Base-by-base conservation (phyloP, 2,113 vertebrate genomes). In the Tringa solitaria region DNA sequence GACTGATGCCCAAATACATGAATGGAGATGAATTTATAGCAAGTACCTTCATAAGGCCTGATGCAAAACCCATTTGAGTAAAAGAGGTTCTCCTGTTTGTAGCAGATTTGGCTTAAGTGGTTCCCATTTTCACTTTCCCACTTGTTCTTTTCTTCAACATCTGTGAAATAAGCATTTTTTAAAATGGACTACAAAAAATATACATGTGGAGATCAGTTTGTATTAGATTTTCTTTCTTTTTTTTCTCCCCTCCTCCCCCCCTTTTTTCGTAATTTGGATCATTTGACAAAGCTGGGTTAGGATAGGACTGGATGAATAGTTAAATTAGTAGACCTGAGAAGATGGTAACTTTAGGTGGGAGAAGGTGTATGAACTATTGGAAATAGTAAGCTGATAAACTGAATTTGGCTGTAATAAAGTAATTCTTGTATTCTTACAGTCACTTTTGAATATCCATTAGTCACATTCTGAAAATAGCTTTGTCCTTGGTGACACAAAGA, bases 191-290 rank as follows among this genome's bases (percentile, higher is more conserved):
- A 30, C 12, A 46, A 32, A 39, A 94, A 50, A 3, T 43, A 1
- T 53, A 16, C 32, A 5, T 64, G 8, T 84, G 12, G 39, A 91
- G 33, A 61, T 43, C 21, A 69, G 5, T 6, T 64, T 20, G 9
- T 72, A 51, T 51, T 56, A 65, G 28, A 33, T 72, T 73, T 41
- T 54, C 19, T 59, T 65, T 45, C 3, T 11, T 45, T 17, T 54
- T 14, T 41, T 4, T 9, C 8, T 28, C 2, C 32, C 10, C 3
- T 21, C 3, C 12, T 27, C 14, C 4, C 2, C 5, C 0, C 1
- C 1, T 51, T 78, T 63, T 57, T 68, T 4, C 7, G 33, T 82
- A 35, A 60, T 64, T 70, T 76, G 12, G 7, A 51, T 80, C n/a
- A 41, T 14, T 53, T 77, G 16, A 51, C 37, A 64, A 79, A 76